Evolutionary conservation across 2,888 invertebrate genomes (phyloP).

Genomic region (Cylloceria caligata): DNA sequence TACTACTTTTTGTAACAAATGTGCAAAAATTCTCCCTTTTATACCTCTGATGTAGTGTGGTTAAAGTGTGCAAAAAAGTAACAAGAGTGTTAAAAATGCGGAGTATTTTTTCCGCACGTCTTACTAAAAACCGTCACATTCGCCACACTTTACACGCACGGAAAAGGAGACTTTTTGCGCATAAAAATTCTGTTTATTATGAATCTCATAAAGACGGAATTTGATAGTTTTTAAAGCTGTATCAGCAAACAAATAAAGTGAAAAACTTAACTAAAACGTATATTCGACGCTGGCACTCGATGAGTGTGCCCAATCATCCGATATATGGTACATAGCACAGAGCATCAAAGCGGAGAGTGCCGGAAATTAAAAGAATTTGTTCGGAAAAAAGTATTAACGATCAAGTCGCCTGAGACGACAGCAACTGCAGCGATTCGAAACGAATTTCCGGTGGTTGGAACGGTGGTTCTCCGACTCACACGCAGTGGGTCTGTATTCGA

Average conservation of each 20-base stretch:
- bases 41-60: too few species aligned
- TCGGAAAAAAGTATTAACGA: slow-evolving; percentile 59
- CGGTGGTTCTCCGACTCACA: neutral
- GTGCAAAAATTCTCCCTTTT: too few species aligned
- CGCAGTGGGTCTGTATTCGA: neutral
- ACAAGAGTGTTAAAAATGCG: too few species aligned
- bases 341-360: slow-evolving; percentile 18
- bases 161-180: too few species aligned
- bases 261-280: neutral
- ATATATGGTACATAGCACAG: slow-evolving; percentile 3
- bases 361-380: slow-evolving; percentile 63
- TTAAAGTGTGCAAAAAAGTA: too few species aligned
- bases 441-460: slow-evolving; percentile 63
- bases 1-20: too few species aligned
- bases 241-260: neutral
- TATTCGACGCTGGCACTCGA: neutral
- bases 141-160: too few species aligned
- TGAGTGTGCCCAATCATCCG: neutral
- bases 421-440: slow-evolving; percentile 49
- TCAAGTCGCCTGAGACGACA: slow-evolving; percentile 18
- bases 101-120: too few species aligned
- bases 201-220: neutral
- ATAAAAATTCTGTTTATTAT: too few species aligned
- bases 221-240: neutral
- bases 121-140: too few species aligned